Evolutionary conservation across 2,113 vertebrate species (phyloP), one percentile per base, ranked within the genome.

Genomic region (Eleginops maclovinus): DNA sequence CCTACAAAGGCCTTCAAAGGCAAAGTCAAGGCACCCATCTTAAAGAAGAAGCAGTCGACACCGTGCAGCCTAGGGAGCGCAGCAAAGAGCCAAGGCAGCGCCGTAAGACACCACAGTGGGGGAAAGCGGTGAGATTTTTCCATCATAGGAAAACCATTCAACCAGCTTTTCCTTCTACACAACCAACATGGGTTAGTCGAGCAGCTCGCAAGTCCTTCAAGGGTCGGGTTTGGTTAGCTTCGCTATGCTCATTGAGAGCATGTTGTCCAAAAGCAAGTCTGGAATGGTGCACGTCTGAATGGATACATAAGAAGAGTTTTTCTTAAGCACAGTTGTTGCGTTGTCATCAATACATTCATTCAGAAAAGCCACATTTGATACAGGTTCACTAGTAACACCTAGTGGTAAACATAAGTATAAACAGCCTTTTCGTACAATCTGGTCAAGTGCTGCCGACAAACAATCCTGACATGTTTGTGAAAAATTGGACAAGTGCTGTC

Each of bases 1-100:
- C 97, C 97, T 10, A 95, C 86, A 79, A 97, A 92, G 85, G 95
- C 97, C 0, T 99, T 99, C 88, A 96, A 93, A 88, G 95, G 93
- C 86, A 99, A 96, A 94, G 94, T 91, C 81, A 98, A 99, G 88
- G 91, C 84, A 3, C 91, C 95, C 1, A 74, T 95, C 49, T 93
- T 95, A 1, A 97, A 97, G 88, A 99, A 97, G 93, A 98, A 98
- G 88, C 80, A 76, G 26, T 75, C 87, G 0, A 53, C 90, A 26
- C 97, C 95, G 77, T 83, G 91, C 67, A 73, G 93, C 96, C 77
- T 49, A 51, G 0, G 88, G n/a, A 75, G 81, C 16, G 15, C 93
- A 0, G 64, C 93, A 24, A 98, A 95, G 84, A 85, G 63, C 36
- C 93, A 88, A 24, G 76, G 83, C 36, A 51, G 74, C 62, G 43